Conservation (phyloP, 2,888 invertebrate species). For the Anaspis maculata region DNA sequence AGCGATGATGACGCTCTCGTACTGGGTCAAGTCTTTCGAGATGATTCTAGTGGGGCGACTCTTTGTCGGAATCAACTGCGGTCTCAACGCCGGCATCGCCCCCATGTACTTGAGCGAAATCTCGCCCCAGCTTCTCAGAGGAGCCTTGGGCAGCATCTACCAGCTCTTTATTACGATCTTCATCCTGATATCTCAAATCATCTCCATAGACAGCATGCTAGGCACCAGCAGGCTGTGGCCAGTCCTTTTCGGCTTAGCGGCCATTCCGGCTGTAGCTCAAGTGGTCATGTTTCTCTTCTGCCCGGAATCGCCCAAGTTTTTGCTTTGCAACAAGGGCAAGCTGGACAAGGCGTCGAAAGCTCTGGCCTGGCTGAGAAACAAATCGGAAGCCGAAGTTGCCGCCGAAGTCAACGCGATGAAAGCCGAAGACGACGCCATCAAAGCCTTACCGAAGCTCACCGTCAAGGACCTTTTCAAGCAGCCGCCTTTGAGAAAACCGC, state of each 20-base stretch:
- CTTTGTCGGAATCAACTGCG: constrained; percentile 1
- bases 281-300: neutral
- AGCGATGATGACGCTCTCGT: neutral
- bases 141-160: constrained; percentile 1
- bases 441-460: neutral
- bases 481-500: constrained; percentile 80
- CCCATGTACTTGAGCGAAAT: constrained; percentile 7
- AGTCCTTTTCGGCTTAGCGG: neutral
- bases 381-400: neutral
- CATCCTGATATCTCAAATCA: neutral
- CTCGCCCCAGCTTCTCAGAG: constrained; percentile 3
- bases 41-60: constrained; percentile 3
- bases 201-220: neutral
- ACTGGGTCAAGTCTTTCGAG: neutral
- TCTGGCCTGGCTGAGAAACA: neutral
- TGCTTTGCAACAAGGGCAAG: neutral
- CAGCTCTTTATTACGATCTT: neutral
- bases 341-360: neutral
- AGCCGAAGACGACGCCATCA: neutral
- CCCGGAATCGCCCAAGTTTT: neutral
- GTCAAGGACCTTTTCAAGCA: constrained; percentile 39
- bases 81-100: constrained; percentile 1
- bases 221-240: neutral
- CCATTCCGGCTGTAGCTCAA: neutral
- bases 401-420: neutral